A percentile compares a stretch with the other conserved stretches of the same genome.
Conservation (phyloP, 2,888 invertebrate species). For the Scaptomyza reducta region DNA sequence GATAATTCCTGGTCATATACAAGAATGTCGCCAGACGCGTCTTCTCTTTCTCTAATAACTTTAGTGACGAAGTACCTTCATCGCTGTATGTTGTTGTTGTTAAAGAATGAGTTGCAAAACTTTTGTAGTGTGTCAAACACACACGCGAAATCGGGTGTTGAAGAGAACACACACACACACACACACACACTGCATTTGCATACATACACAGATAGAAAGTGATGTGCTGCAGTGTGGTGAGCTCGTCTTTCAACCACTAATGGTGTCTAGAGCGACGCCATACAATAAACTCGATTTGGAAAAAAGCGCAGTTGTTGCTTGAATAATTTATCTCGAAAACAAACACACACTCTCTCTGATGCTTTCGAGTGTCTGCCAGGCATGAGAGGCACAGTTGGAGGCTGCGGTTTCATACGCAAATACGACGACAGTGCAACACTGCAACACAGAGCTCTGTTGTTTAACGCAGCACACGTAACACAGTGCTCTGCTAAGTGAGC, state of each 20-base stretch:
- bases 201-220: not conserved
- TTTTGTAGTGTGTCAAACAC: slow-evolving; percentile 49
- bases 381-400: slow-evolving; percentile 21
- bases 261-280: slow-evolving; percentile 54
- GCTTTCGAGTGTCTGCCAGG: slow-evolving; percentile 22
- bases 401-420: slow-evolving; percentile 49
- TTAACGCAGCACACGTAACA: slow-evolving; percentile 35
- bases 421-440: slow-evolving; percentile 8
- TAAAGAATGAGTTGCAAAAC: slow-evolving; percentile 57
- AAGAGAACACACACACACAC: no score
- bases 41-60: slow-evolving; percentile 45
- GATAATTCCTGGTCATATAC: not conserved
- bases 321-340: slow-evolving; percentile 71
- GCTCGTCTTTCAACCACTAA: slow-evolving; percentile 59
- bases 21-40: slow-evolving; percentile 21
- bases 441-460: slow-evolving; percentile 16
- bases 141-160: slow-evolving; percentile 22
- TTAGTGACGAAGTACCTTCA: slow-evolving; percentile 44
- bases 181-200: no score
- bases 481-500: not conserved
- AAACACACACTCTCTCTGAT: slow-evolving; percentile 33
- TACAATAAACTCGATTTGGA: slow-evolving; percentile 73
- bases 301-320: slow-evolving; percentile 75
- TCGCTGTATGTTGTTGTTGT: slow-evolving; percentile 17
- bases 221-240: slow-evolving; percentile 18